Base-by-base conservation (phyloP, 2,888 invertebrate species). In the Rotaria socialis region DNA sequence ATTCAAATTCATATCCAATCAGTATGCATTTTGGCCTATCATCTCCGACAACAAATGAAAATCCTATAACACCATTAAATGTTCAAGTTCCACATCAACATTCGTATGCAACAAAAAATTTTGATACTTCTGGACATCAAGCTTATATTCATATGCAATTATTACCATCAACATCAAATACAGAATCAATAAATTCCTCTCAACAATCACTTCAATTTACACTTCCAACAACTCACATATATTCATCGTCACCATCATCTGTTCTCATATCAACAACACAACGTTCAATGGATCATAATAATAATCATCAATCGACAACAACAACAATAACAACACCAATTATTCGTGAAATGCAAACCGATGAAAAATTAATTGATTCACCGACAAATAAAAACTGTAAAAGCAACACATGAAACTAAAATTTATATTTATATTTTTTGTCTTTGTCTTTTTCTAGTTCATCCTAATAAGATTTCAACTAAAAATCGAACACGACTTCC, bases 401-500 rank as follows among this genome's bases (percentile, higher is more conserved):
- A 35, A 19, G 19, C 22, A 22, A 7, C 10, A 35, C 41, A 60
- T n/a, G 2, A 75, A 19, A 41, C 41, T 41, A 7, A 10, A 47
- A 47, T 47, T 47, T 2, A 47, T 10, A 11, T 75, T 1, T 75
- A 6, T 41, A 41, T 41, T 19, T 5, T 41, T 41, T 19, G 41
- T 43, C 16, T 41, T 41, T 19, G 41, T 43, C 16, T 1, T 75
- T 35, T 41, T 22, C 1, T 19, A 41, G 75, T 80, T 47, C 75
- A 80, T 67, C 67, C 3, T 35, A 67, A 67, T 47, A 80, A 80
- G 47, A 80, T 47, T 24, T 43, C 80, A 47, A 80, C 47, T 2
- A 80, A 80, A 80, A 47, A 47, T 43, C 80, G 80, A n/a, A 43
- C 80, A n/a, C 80, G 80, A n/a, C 80, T 80, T 47, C 80, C 80